Evolutionary conservation across 35 echinoderm and acorn worm genomes (phyloP).

Genomic region (Apostichopus californicus): DNA sequence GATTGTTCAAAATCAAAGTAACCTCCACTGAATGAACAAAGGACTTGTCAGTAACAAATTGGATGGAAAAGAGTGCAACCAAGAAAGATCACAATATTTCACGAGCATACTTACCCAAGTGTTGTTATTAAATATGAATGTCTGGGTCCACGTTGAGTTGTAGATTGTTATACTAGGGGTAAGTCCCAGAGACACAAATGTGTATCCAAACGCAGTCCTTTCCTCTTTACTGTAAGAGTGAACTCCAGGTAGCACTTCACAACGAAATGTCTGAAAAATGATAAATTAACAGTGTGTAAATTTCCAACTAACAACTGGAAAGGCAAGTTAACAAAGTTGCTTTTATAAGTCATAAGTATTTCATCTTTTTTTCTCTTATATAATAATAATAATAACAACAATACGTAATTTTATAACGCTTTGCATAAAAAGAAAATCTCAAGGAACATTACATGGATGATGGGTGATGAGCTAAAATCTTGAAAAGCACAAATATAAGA

Average conservation of each 20-base stretch:
- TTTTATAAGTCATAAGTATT: no score
- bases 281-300: no score
- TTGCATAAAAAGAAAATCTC: no score
- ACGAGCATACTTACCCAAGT: constrained; percentile 27
- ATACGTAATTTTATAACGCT: not conserved
- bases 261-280: constrained; percentile 15
- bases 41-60: no score
- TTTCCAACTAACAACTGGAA: no score
- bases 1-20: no score
- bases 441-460: no score
- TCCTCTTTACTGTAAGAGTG: not conserved
- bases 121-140: not conserved
- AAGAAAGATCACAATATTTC: not conserved
- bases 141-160: constrained; percentile 52
- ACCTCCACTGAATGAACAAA: no score
- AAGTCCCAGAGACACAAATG: constrained; percentile 37
- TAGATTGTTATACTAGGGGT: constrained; percentile 44
- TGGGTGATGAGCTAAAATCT: no score
- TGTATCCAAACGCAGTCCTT: constrained; percentile 33
- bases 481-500: no score
- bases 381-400: not conserved
- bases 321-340: no score
- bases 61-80: no score
- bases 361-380: not conserved
- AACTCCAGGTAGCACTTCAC: constrained; percentile 5